Conservation (phyloP, 2,113 vertebrate genomes). For the Ascaphus truei region DNA sequence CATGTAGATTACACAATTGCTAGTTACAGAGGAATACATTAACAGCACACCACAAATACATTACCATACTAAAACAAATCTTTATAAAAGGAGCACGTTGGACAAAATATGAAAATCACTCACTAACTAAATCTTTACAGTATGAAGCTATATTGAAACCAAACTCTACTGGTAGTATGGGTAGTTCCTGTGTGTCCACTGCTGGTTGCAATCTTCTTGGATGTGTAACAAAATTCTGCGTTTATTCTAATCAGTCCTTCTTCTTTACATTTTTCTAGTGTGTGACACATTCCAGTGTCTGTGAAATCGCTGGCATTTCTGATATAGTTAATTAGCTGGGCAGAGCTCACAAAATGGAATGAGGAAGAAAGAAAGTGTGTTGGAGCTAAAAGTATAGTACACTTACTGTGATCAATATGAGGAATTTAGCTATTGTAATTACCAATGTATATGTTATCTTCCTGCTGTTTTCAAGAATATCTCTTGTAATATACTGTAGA, state of each 20-base stretch:
- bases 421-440: too few relatives aligned
- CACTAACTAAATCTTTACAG: not conserved
- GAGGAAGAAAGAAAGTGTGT: too few relatives aligned
- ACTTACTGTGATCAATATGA: too few relatives aligned
- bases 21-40: too few relatives aligned
- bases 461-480: too few relatives aligned
- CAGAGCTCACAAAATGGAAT: too few relatives aligned
- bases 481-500: too few relatives aligned
- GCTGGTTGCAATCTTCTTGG: not conserved
- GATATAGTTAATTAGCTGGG: too few relatives aligned
- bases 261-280: not conserved
- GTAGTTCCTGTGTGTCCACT: not conserved
- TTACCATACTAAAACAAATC: not conserved
- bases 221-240: not conserved
- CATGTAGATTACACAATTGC: too few relatives aligned
- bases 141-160: not conserved
- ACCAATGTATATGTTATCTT: too few relatives aligned
- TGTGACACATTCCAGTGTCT: conserved; percentile 3
- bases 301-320: too few relatives aligned
- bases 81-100: not conserved
- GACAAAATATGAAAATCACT: not conserved
- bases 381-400: too few relatives aligned
- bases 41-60: not conserved
- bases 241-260: not conserved
- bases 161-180: not conserved